These are phyloP conservation scores for Acromyrmex heyeri DNA, from an alignment of 1,140 invertebrate genomes.

Conservation along the genomic window DNA sequence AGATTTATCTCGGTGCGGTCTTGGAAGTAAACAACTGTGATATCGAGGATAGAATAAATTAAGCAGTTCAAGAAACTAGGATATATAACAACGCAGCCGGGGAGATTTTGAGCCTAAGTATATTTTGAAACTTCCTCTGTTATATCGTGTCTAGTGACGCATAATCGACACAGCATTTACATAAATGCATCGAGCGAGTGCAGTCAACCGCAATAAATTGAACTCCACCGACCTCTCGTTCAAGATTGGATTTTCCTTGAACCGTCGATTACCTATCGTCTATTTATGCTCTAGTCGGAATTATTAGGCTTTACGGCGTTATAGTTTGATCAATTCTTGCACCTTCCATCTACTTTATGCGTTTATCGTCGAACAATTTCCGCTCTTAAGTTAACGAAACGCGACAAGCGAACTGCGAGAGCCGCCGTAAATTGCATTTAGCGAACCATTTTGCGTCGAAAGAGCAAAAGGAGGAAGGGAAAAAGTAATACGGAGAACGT, in stretches of 20 bases:
- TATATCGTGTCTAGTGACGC: slow-evolving; percentile 55
- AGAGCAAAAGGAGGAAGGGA: slow-evolving; percentile 16
- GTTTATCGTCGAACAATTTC: slow-evolving; percentile 32
- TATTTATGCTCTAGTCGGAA: slow-evolving; percentile 31
- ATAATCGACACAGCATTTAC: slow-evolving; percentile 67
- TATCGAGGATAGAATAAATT: slow-evolving; percentile 46
- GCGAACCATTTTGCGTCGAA: slow-evolving; percentile 38
- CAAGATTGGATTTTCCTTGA: slow-evolving; percentile 31
- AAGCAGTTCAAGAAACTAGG: slow-evolving; percentile 33
- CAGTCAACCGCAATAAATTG: slow-evolving; percentile 63
- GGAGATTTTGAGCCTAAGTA: slow-evolving; percentile 32
- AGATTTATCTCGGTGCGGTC: slow-evolving; percentile 15
- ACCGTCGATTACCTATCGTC: slow-evolving; percentile 32
- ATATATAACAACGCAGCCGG: neutral
- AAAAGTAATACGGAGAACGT: slow-evolving; percentile 39
- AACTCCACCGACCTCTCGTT: slow-evolving; percentile 12
- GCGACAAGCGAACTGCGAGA: slow-evolving; percentile 41
- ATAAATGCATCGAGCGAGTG: slow-evolving; percentile 66
- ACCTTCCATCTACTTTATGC: slow-evolving; percentile 8
- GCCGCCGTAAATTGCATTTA: slow-evolving; percentile 49
- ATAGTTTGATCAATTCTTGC: slow-evolving; percentile 30
- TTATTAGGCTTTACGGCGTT: neutral
- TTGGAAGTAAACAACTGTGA: slow-evolving; percentile 51
- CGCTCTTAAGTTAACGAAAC: slow-evolving; percentile 41
- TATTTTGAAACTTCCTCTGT: slow-evolving; percentile 54